These are phyloP conservation scores for Saccostrea glomerata DNA, from an alignment of 1,140 invertebrate species.

Conservation along the genomic window DNA sequence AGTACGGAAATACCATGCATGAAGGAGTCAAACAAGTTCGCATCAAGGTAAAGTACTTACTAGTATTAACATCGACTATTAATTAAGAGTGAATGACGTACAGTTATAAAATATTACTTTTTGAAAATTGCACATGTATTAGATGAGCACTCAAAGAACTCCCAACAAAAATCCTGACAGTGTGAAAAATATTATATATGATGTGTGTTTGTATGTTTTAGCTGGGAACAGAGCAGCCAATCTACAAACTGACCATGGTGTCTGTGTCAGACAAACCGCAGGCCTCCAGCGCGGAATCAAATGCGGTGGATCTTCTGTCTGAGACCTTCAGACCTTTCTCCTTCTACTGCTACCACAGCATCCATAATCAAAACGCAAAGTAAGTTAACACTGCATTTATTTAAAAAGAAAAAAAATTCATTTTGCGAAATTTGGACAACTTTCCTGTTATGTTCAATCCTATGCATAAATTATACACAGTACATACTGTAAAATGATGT, in stretches of 20 bases:
- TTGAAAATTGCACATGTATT: too few relatives aligned
- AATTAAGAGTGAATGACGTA: too few relatives aligned
- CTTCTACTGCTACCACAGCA: constrained; percentile 76
- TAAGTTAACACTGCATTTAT: constrained; percentile 42
- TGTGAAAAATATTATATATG: too few relatives aligned
- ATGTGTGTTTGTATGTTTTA: constrained; percentile 62
- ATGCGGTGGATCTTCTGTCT: constrained; percentile 75
- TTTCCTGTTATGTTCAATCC: too few relatives aligned
- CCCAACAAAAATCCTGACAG: too few relatives aligned
- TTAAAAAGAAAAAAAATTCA: too few relatives aligned
- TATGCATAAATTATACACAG: too few relatives aligned
- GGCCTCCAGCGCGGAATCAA: constrained; percentile 76
- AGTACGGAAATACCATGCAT: constrained; percentile 77
- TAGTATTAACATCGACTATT: neutral
- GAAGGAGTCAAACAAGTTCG: constrained; percentile 72
- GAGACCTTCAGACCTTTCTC: constrained; percentile 77
- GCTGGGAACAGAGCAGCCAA: constrained; percentile 74
- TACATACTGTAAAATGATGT: too few relatives aligned
- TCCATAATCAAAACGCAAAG: constrained; percentile 68
- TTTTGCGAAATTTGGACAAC: too few relatives aligned
- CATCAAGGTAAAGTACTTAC: constrained; percentile 70
- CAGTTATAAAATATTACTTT: too few relatives aligned
- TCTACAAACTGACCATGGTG: constrained; percentile 74
- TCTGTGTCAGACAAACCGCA: constrained; percentile 74
- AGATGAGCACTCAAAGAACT: too few relatives aligned